These are phyloP conservation scores for Podarcis muralis DNA, from an alignment of 2,113 vertebrate species.

Conservation along the genomic window DNA sequence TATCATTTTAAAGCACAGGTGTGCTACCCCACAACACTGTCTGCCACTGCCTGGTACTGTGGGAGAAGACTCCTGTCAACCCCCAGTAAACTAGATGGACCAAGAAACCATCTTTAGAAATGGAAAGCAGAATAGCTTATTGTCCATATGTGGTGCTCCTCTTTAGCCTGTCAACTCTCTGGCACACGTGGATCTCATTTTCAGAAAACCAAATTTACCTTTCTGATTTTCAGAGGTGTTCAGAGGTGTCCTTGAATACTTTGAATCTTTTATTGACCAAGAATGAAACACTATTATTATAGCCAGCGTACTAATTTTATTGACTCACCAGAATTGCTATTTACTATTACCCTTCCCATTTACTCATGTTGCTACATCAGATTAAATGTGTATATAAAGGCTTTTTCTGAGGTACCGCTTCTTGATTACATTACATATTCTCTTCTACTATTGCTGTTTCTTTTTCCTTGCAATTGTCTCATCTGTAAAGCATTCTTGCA, in stretches of 20 bases:
- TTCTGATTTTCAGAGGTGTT: background rate
- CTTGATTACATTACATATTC: background rate
- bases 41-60: no score
- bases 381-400: slow-evolving; percentile 3
- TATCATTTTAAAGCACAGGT: no score
- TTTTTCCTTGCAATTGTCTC: background rate
- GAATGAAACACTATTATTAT: background rate
- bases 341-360: background rate
- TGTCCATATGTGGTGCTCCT: background rate
- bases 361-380: background rate
- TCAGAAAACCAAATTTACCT: background rate
- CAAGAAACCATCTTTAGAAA: background rate
- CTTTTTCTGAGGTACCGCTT: background rate
- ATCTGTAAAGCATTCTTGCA: background rate
- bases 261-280: background rate
- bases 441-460: background rate
- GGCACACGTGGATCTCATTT: background rate
- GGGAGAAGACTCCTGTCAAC: no score
- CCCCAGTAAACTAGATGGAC: no score
- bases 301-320: background rate
- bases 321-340: background rate
- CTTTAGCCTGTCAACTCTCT: background rate
- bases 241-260: background rate
- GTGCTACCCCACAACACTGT: no score
- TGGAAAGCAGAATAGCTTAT: background rate